A percentile compares a stretch with the other conserved stretches of the same genome.
Evolutionary conservation across 2,888 invertebrate genomes (phyloP).

Genomic region (Mayetiola destructor): DNA sequence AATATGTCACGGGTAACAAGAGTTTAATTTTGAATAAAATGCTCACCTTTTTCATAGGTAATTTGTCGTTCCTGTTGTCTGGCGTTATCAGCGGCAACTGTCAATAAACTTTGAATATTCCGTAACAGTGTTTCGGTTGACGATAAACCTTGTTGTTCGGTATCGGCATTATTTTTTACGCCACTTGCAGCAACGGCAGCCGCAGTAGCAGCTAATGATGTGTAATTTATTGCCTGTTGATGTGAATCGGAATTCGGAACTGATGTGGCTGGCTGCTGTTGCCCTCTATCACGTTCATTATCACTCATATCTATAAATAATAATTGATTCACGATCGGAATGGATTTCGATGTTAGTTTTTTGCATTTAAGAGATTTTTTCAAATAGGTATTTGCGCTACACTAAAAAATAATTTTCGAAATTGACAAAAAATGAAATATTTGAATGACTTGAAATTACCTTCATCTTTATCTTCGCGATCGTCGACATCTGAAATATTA

Average conservation of each 20-base stretch:
- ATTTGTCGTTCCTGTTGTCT: constrained; percentile 91
- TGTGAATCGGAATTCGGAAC: constrained; percentile 37
- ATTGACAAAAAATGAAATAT: not conserved
- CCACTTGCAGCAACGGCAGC: constrained; percentile 37
- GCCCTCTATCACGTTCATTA: constrained; percentile 48
- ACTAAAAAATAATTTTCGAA: too few species aligned
- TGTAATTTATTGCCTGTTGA: constrained; percentile 66
- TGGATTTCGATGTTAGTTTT: not conserved
- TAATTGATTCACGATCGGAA: not conserved
- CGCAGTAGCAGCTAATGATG: constrained; percentile 52
- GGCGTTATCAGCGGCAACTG: constrained; percentile 95
- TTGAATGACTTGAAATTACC: constrained; percentile 35
- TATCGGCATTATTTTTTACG: constrained; percentile 31
- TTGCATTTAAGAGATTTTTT: not conserved
- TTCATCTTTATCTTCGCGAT: constrained; percentile 71
- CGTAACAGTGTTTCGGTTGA: constrained; percentile 87
- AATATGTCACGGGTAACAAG: constrained; percentile 1
- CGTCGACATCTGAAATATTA: constrained; percentile 74
- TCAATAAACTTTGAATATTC: constrained; percentile 89
- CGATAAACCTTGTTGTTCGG: constrained; percentile 49
- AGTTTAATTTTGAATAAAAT: not conserved
- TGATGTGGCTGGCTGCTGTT: constrained; percentile 45
- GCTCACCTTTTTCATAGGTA: constrained; percentile 87
- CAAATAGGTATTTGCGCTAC: not conserved
- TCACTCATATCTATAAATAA: constrained; percentile 56